Base-by-base conservation (phyloP, 2,797 vertebrate genomes). In the Thaleichthys pacificus region DNA sequence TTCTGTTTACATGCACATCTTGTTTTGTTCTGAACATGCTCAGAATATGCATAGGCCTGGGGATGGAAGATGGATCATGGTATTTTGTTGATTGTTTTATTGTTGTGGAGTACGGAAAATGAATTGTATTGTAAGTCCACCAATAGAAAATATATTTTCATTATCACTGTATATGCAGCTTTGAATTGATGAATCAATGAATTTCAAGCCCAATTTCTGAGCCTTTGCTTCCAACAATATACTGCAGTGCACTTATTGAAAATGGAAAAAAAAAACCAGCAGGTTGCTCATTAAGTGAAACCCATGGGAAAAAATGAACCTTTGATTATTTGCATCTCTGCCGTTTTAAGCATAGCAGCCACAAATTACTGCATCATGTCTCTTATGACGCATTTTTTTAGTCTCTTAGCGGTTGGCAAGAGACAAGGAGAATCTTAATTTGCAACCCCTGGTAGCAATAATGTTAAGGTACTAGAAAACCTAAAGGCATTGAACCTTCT, bases 401-500 rank as follows among this genome's bases (percentile, higher is more conserved):
- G 87, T 86, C 85, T 72, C 68, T 83, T 61, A 51, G 92, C 67
- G 93, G 92, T 93, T 72, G 71, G 78, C 2, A 65, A 77, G 84
- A 89, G 82, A 93, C 89, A 90, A 89, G 88, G 80, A 87, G 83
- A 88, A 91, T 92, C 91, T 85, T 84, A 92, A 92, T 91, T 92
- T 91, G 91, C 80, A 84, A 71, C 86, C 85, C 65, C 82, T 86
- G 90, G 88, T 76, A 86, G 84, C 81, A 93, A 93, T 94, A 93
- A 94, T 94, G 76, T 89, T 91, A 90, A 91, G 89, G 89, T 93
- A 90, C 83, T 71, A 79, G 87, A 92, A 93, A 92, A 87, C 89
- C 88, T 85, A 88, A 86, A 84, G 66, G 77, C 86, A 89, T 86
- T 90, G 82, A 91, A 89, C 86, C 88, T 90, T 77, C 80, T 83